Evolutionary conservation across 2,113 vertebrate genomes (phyloP).

Genomic region (Polypterus senegalus): DNA sequence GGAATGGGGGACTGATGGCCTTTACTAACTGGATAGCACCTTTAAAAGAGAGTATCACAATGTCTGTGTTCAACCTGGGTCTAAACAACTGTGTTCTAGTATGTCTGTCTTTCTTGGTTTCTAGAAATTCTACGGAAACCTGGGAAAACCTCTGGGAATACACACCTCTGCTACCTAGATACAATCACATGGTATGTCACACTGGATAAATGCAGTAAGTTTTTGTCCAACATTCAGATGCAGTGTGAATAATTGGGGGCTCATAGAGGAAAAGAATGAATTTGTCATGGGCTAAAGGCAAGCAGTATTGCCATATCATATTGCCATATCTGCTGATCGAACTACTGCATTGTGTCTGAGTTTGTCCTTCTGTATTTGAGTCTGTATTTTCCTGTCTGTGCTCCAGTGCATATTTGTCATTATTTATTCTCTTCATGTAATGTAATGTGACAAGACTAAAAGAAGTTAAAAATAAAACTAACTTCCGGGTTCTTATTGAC

Average conservation of each 20-base stretch:
- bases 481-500: too few relatives aligned
- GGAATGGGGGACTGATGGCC: too few relatives aligned
- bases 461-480: too few relatives aligned
- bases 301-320: constrained; percentile 67
- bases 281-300: constrained; percentile 67
- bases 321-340: constrained; percentile 11
- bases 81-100: not conserved
- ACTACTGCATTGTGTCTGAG: not conserved
- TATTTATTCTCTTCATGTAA: too few relatives aligned
- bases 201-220: constrained; percentile 34
- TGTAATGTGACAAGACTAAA: too few relatives aligned
- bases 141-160: constrained; percentile 65
- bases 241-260: constrained; percentile 2
- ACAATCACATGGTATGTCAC: constrained; percentile 67
- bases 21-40: too few relatives aligned
- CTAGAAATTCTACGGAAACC: constrained; percentile 82
- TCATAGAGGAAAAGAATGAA: too few relatives aligned
- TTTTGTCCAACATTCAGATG: too few relatives aligned
- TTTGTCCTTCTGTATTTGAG: not conserved
- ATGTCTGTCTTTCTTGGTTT: constrained; percentile 1
- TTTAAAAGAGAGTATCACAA: too few relatives aligned
- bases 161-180: constrained; percentile 78
- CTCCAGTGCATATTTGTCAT: not conserved
- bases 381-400: not conserved
- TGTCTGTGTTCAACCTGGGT: not conserved